Evolutionary conservation across 2,797 vertebrate species (phyloP).

Genomic region (Sebastes trivittatus): DNA sequence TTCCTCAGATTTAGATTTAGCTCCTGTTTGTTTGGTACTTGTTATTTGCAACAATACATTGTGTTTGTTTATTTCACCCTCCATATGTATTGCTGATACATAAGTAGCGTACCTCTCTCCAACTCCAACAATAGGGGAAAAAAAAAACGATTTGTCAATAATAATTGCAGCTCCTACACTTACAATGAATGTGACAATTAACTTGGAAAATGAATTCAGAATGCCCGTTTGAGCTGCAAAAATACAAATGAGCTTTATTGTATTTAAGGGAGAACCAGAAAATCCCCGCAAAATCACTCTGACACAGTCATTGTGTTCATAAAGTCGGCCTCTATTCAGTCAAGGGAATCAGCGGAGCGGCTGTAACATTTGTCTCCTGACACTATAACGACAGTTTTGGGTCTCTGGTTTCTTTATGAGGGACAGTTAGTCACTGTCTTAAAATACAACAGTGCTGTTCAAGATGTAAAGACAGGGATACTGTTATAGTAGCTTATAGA

Average conservation of each 20-base stretch:
- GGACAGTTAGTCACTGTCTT: slow-evolving; percentile 50
- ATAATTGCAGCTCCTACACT: slow-evolving; percentile 34
- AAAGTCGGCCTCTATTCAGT: slow-evolving; percentile 64
- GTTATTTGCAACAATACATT: background rate
- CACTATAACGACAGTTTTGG: slow-evolving; percentile 60
- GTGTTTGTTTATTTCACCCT: background rate
- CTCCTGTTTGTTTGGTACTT: background rate
- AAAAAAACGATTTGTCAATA: slow-evolving; percentile 22
- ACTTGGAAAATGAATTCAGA: slow-evolving; percentile 50
- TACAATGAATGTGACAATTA: slow-evolving; percentile 57
- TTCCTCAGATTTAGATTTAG: slow-evolving; percentile 14
- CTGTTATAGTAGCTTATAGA: slow-evolving; percentile 4
- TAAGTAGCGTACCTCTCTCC: background rate
- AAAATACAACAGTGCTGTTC: slow-evolving; percentile 27
- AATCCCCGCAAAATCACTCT: slow-evolving; percentile 67
- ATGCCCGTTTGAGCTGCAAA: slow-evolving; percentile 37
- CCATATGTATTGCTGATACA: background rate
- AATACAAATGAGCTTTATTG: slow-evolving; percentile 62
- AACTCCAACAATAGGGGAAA: background rate
- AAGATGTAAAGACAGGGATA: slow-evolving; percentile 14
- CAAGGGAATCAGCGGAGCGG: slow-evolving; percentile 53
- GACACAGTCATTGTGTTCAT: slow-evolving; percentile 67
- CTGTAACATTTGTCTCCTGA: slow-evolving; percentile 62
- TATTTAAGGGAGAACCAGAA: slow-evolving; percentile 51
- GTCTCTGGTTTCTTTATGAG: slow-evolving; percentile 58